Evolutionary conservation across 1,140 invertebrate genomes (phyloP).

Genomic region (Drosophila santomea): DNA sequence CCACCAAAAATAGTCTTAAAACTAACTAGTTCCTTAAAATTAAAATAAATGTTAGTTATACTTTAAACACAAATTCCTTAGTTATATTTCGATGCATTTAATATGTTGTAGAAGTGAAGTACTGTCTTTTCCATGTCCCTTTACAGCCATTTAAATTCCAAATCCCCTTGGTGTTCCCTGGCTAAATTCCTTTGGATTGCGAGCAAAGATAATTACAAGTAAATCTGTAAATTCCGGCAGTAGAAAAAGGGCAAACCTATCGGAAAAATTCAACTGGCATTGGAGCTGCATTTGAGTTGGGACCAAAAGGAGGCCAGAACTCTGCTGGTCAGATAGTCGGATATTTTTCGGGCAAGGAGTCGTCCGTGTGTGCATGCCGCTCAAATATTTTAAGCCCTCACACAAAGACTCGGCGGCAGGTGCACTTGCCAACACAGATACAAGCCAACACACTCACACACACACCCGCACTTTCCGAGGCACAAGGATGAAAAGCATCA

Average conservation of each 20-base stretch:
- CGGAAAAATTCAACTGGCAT: slow-evolving; percentile 9
- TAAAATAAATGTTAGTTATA: no score
- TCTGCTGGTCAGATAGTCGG: slow-evolving; percentile 38
- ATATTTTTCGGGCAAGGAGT: slow-evolving; percentile 26
- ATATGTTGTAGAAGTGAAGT: background rate
- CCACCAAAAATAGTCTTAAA: background rate
- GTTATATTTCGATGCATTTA: background rate
- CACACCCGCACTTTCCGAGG: background rate
- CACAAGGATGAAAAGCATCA: slow-evolving; percentile 70
- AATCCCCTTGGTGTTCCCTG: background rate
- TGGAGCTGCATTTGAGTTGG: slow-evolving; percentile 53
- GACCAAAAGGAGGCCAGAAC: slow-evolving; percentile 39
- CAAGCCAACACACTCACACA: slow-evolving; percentile 11
- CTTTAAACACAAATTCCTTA: no score
- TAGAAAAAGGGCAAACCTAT: background rate
- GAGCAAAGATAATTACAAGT: background rate
- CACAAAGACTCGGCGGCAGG: slow-evolving; percentile 18
- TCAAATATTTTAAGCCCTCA: slow-evolving; percentile 78
- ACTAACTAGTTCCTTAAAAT: no score
- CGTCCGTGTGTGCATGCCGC: slow-evolving; percentile 27
- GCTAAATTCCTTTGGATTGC: background rate
- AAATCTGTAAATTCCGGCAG: slow-evolving; percentile 3
- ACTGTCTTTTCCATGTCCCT: background rate
- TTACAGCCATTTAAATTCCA: background rate
- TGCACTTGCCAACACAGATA: slow-evolving; percentile 24